Evolutionary conservation across 2,113 vertebrate genomes (phyloP).

Genomic region (Solea senegalensis): DNA sequence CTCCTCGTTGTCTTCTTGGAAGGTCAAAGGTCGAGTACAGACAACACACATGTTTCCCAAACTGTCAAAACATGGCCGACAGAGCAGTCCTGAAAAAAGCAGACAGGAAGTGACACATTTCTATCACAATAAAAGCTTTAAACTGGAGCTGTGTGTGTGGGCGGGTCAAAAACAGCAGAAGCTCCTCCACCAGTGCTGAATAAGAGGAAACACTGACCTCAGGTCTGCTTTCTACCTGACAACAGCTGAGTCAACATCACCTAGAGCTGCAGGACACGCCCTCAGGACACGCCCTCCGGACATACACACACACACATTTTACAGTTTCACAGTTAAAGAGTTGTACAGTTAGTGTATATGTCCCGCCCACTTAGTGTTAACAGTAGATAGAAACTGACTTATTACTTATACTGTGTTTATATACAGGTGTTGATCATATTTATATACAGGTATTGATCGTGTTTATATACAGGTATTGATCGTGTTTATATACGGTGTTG

Average conservation of each 20-base stretch:
- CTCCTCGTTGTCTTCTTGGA: constrained; percentile 68
- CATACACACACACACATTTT: neutral
- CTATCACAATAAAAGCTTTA: too few relatives aligned
- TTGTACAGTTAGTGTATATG: too few relatives aligned
- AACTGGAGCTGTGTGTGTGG: neutral
- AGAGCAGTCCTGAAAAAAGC: constrained; percentile 61
- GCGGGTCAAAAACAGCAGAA: neutral
- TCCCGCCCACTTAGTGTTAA: too few relatives aligned
- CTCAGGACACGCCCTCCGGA: constrained; percentile 11
- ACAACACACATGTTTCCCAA: constrained; percentile 77
- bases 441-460: too few relatives aligned
- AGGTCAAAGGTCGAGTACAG: constrained; percentile 66
- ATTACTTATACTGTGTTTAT: too few relatives aligned
- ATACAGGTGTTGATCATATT: too few relatives aligned
- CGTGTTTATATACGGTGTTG: too few relatives aligned
- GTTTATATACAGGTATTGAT: too few relatives aligned
- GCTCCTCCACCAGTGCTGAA: neutral
- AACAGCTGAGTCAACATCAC: constrained; percentile 40
- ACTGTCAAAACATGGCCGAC: constrained; percentile 78
- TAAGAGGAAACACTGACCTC: neutral
- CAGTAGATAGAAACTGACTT: too few relatives aligned
- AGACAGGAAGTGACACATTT: neutral
- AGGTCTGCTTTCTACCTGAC: constrained; percentile 10
- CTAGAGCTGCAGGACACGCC: constrained; percentile 21
- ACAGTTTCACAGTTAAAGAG: too few relatives aligned